phyloP scores from a whole-genome alignment of 2,888 invertebrate genomes.

The Heteromyza rotundicornis region DNA sequence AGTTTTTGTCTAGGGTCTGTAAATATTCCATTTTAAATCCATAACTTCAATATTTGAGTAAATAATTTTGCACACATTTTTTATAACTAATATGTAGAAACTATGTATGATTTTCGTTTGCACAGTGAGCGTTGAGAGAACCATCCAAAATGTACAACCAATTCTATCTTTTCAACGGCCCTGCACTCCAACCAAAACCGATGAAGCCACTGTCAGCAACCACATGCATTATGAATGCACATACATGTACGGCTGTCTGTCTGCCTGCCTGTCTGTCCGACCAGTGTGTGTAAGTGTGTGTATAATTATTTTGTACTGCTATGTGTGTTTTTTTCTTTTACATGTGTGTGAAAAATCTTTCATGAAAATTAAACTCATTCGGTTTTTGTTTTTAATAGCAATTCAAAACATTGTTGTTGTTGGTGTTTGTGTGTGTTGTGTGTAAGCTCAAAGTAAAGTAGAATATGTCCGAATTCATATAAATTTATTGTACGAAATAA shows the following conservation, averaged over 20 bases:
- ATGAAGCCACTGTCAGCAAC: not conserved
- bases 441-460: no score
- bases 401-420: not conserved
- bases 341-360: not conserved
- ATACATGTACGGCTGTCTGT: no score
- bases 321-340: not conserved
- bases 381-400: constrained; percentile 5
- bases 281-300: not conserved
- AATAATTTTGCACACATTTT: not conserved
- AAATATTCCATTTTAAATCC: not conserved
- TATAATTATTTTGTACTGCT: not conserved
- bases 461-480: not conserved
- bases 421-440: no score
- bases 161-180: not conserved
- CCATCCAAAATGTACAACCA: no score
- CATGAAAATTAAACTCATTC: not conserved
- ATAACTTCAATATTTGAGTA: not conserved
- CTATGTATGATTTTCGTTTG: no score
- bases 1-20: no score
- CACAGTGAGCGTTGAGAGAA: no score
- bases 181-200: not conserved
- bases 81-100: no score
- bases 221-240: not conserved
- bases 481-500: not conserved
- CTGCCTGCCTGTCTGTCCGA: not conserved